Percentiles rank a stretch among this genome's conserved stretches.
Conservation (phyloP, 2,797 vertebrate genomes). For the Catamblyrhynchus diadema region DNA sequence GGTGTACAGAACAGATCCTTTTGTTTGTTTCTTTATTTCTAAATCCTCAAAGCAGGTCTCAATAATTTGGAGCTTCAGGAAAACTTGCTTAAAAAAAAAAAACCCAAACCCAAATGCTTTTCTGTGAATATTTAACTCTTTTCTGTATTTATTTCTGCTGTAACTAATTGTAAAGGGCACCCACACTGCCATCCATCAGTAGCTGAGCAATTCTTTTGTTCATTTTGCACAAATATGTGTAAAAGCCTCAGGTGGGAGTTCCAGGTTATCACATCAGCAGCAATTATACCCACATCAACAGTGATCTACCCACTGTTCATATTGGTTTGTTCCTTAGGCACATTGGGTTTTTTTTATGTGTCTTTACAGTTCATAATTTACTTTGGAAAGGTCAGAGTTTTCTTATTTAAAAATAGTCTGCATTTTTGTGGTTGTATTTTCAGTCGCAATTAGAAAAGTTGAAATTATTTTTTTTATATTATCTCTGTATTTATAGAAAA, state of each 20-base stretch:
- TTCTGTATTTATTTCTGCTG: background rate
- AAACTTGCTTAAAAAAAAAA: background rate
- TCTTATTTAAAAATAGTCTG: background rate
- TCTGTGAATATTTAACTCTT: background rate
- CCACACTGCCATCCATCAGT: fast-evolving
- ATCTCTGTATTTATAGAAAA: background rate
- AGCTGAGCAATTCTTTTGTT: background rate
- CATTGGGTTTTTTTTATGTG: background rate
- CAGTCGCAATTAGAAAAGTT: background rate
- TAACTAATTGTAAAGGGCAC: background rate
- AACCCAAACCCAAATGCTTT: background rate
- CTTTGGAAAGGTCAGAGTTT: background rate
- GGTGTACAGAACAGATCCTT: background rate
- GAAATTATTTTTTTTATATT: background rate
- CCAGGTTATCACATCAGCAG: background rate
- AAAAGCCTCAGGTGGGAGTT: background rate
- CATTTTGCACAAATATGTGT: background rate
- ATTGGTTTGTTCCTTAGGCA: background rate
- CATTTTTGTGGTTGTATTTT: background rate
- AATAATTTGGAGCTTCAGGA: background rate
- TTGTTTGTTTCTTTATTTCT: background rate
- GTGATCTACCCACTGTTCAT: fast-evolving
- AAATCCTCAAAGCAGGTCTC: background rate
- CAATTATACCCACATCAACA: background rate
- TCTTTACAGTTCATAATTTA: background rate